Conservation (phyloP, 92 coral and sea anemone species). For the Montipora capitata region DNA sequence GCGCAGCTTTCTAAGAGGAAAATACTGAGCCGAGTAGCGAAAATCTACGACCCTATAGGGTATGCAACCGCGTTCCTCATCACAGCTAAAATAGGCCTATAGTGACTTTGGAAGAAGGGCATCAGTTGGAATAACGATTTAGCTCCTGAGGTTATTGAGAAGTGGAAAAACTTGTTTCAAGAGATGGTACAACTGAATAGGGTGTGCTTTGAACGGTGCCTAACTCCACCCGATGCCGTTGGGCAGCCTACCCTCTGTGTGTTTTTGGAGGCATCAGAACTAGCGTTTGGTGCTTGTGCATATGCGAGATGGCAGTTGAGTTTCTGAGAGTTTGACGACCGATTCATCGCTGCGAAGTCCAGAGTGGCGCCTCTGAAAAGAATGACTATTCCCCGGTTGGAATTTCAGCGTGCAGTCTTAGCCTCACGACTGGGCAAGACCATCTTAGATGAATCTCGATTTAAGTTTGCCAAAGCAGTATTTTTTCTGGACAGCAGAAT, state of each 20-base stretch:
- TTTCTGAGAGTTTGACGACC: background rate
- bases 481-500: constrained; percentile 32
- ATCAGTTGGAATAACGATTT: too few relatives aligned
- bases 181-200: constrained; percentile 46
- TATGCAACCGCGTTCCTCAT: background rate
- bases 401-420: constrained; percentile 29
- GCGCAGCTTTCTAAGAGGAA: background rate
- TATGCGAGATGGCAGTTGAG: constrained; percentile 43
- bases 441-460: constrained; percentile 34
- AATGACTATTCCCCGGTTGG: constrained; percentile 19
- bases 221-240: constrained; percentile 9
- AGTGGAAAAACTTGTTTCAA: constrained; percentile 21
- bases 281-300: constrained; percentile 62
- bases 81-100: too few relatives aligned
- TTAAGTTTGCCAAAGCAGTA: constrained; percentile 50
- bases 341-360: too few relatives aligned
- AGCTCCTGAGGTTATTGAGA: too few relatives aligned
- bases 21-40: background rate
- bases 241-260: constrained; percentile 39
- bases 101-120: too few relatives aligned
- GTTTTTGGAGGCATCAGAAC: constrained; percentile 25
- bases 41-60: background rate
- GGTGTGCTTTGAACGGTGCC: background rate
- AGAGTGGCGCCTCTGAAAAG: background rate
- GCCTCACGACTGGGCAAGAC: constrained; percentile 52